Evolutionary conservation across 2,797 vertebrate genomes (phyloP).

Genomic region (Sebastes aleutianus): DNA sequence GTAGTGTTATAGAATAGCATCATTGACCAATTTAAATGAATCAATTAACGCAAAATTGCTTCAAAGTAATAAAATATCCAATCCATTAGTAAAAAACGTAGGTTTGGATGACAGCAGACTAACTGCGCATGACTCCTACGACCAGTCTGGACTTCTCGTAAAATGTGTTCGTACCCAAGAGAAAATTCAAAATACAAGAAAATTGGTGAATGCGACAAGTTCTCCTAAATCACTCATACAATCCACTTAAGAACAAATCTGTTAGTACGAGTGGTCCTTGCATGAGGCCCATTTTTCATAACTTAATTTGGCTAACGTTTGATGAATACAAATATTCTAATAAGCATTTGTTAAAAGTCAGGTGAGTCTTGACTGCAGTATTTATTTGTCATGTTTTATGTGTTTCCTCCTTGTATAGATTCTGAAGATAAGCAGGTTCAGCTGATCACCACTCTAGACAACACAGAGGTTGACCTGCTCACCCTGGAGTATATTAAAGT

Average conservation of each 20-base stretch:
- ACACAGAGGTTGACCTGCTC: slow-evolving; percentile 91
- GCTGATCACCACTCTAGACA: slow-evolving; percentile 94
- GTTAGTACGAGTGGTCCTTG: not conserved
- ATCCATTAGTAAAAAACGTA: not conserved
- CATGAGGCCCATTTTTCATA: not conserved
- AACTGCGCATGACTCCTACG: too few relatives aligned
- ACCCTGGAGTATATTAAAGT: slow-evolving; percentile 93
- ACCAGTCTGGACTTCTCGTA: too few relatives aligned
- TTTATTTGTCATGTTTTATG: not conserved
- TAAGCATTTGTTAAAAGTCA: not conserved
- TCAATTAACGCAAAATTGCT: too few relatives aligned
- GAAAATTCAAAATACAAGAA: too few relatives aligned
- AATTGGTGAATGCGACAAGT: not conserved
- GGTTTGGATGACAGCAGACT: too few relatives aligned
- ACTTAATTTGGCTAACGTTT: not conserved
- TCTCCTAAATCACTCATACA: not conserved
- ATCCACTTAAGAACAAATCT: too few relatives aligned
- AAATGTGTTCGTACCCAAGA: too few relatives aligned
- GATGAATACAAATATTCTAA: not conserved
- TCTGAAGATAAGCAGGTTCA: slow-evolving; percentile 89
- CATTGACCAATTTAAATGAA: too few relatives aligned
- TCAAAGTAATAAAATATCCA: not conserved
- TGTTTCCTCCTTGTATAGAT: slow-evolving; percentile 79
- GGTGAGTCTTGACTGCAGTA: not conserved
- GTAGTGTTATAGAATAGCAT: too few relatives aligned